Evolutionary conservation across 2,888 invertebrate genomes (phyloP).

Genomic region (Watsonalla binaria): DNA sequence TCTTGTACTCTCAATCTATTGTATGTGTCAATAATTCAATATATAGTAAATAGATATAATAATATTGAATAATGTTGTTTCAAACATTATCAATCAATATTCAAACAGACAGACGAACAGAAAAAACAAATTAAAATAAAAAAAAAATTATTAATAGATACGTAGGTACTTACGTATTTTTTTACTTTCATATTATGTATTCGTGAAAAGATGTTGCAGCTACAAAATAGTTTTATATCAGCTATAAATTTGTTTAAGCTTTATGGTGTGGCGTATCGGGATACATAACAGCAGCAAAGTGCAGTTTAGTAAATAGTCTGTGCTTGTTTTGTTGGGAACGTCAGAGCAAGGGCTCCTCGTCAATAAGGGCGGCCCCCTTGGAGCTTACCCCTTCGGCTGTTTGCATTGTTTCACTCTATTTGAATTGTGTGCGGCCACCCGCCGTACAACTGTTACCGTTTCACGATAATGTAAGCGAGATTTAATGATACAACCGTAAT

Average conservation of each 20-base stretch:
- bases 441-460: conserved; percentile 70
- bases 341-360: conserved; percentile 51
- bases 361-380: conserved; percentile 62
- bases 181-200: no score
- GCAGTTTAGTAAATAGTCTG: conserved; percentile 46
- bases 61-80: no score
- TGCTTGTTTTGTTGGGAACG: conserved; percentile 54
- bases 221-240: background rate
- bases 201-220: no score
- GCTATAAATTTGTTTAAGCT: background rate
- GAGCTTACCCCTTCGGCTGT: conserved; percentile 62
- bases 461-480: conserved; percentile 65
- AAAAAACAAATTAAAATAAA: no score
- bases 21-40: no score
- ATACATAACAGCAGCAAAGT: conserved; percentile 41
- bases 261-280: conserved; percentile 9
- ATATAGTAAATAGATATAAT: no score
- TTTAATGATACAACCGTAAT: conserved; percentile 56
- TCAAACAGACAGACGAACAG: no score
- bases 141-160: no score
- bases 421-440: conserved; percentile 54
- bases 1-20: no score
- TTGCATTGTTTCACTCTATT: conserved; percentile 72
- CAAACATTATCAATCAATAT: no score
- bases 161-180: no score